These are phyloP conservation scores for Natator depressus DNA, from an alignment of 2,113 vertebrate genomes.

Conservation along the genomic window DNA sequence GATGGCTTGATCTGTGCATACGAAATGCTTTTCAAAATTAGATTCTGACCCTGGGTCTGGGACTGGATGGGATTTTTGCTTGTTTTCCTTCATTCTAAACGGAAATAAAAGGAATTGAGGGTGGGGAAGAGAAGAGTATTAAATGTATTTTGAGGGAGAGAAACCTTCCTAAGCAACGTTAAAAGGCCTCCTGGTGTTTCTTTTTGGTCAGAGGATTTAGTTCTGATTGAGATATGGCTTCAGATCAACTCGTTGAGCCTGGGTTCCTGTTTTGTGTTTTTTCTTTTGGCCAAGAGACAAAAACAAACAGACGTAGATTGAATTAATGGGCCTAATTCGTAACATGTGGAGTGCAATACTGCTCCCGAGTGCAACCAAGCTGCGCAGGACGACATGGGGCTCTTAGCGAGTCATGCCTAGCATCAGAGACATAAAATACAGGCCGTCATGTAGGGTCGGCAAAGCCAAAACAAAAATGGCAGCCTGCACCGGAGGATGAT, in stretches of 20 bases:
- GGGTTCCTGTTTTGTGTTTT: background rate
- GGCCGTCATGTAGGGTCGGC: fast-evolving
- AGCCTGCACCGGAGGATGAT: background rate
- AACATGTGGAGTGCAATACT: background rate
- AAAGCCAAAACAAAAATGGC: background rate
- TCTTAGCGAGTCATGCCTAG: background rate
- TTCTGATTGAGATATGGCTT: background rate
- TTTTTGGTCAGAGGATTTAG: fast-evolving
- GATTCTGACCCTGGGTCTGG: background rate
- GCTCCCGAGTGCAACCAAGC: background rate
- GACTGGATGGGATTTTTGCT: background rate
- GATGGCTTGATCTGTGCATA: background rate
- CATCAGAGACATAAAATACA: fast-evolving
- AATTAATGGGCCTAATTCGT: conserved; percentile 5
- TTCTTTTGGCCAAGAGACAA: conserved; percentile 52
- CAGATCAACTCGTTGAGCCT: background rate
- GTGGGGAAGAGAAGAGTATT: background rate
- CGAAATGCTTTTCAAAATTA: background rate
- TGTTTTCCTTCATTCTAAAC: background rate
- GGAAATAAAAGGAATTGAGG: background rate
- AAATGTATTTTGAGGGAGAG: background rate
- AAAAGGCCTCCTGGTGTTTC: fast-evolving
- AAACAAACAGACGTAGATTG: conserved; percentile 34
- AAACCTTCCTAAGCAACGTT: fast-evolving
- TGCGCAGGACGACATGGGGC: background rate